These are phyloP conservation scores for Aphelocoma californica DNA, from an alignment of 2,797 vertebrate species.

Conservation along the genomic window DNA sequence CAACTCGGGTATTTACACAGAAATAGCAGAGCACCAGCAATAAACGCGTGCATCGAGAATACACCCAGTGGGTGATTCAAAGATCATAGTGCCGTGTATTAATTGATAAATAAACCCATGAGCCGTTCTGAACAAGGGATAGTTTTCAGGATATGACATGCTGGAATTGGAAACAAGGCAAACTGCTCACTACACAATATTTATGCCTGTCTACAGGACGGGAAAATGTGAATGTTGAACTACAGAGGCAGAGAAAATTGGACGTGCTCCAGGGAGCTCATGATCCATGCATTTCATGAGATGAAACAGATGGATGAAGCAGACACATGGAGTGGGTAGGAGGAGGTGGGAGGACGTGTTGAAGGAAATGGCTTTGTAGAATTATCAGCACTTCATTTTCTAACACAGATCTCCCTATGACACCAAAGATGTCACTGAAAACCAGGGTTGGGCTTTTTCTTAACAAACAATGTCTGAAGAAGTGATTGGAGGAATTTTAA, in stretches of 20 bases:
- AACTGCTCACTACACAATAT: slow-evolving; percentile 16
- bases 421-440: background rate
- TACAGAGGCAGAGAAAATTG: slow-evolving; percentile 38
- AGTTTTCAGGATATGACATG: background rate
- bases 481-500: background rate
- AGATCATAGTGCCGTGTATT: background rate
- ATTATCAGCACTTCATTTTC: slow-evolving; percentile 30
- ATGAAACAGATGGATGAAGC: slow-evolving; percentile 55
- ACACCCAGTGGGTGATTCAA: background rate
- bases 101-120: slow-evolving; percentile 19
- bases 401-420: background rate
- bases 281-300: slow-evolving; percentile 57
- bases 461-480: background rate
- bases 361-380: slow-evolving; percentile 45
- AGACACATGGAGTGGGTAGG: slow-evolving; percentile 35
- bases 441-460: background rate
- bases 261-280: slow-evolving; percentile 26
- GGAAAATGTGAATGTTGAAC: slow-evolving; percentile 13
- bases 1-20: background rate
- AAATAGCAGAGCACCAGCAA: background rate
- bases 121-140: background rate
- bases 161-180: slow-evolving; percentile 25
- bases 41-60: rapidly evolving
- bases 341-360: slow-evolving; percentile 39
- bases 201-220: background rate